Evolutionary conservation across 2,797 vertebrate genomes (phyloP).

Genomic region (Pseudomugil gertrudae): DNA sequence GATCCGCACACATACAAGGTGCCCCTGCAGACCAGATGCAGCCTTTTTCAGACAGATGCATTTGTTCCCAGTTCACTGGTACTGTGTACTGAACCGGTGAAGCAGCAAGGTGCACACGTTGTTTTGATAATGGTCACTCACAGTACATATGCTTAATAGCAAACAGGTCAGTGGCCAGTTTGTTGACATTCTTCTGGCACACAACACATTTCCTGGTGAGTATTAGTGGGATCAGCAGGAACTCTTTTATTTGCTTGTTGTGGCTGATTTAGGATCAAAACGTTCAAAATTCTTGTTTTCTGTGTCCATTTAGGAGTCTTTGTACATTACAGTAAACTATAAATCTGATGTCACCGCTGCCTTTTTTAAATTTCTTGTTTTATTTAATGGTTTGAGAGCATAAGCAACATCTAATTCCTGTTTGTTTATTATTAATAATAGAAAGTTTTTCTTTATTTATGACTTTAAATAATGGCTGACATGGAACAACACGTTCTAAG

Average conservation of each 20-base stretch:
- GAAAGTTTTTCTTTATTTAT: too few species aligned
- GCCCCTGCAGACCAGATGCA: background rate
- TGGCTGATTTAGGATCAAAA: background rate
- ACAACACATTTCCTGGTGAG: background rate
- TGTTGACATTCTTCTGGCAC: conserved; percentile 13
- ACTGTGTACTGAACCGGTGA: conserved; percentile 7
- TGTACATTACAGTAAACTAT: background rate
- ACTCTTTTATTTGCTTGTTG: background rate
- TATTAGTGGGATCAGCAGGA: background rate
- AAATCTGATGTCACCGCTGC: background rate
- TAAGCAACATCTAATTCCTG: background rate
- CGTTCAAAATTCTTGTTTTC: background rate
- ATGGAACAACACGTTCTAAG: background rate
- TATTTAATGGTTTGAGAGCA: background rate
- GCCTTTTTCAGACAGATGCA: background rate
- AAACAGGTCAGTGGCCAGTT: conserved; percentile 34
- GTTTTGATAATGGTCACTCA: conserved; percentile 2
- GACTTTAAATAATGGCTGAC: background rate
- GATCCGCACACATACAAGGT: background rate
- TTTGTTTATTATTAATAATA: background rate
- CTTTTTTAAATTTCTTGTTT: background rate
- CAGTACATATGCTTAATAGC: conserved; percentile 12
- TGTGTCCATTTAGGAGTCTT: background rate
- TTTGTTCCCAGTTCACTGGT: background rate
- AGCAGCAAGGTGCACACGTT: conserved; percentile 4